These are phyloP conservation scores for Sebastolobus altivelis DNA, from an alignment of 2,797 vertebrate genomes.

Conservation along the genomic window DNA sequence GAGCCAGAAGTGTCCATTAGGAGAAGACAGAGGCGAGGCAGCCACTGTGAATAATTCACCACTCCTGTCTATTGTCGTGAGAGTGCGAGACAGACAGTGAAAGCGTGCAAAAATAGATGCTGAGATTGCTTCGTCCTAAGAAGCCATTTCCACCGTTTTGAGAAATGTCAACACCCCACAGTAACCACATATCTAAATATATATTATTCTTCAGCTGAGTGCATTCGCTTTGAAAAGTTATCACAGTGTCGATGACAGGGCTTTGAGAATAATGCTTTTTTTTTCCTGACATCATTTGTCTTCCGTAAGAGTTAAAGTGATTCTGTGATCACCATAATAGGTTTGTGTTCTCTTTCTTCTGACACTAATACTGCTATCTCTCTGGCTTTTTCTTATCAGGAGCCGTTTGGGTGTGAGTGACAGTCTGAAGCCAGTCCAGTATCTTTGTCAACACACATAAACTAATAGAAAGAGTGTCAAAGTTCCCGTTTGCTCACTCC, in stretches of 20 bases:
- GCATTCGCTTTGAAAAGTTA: not conserved
- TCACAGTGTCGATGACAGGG: not conserved
- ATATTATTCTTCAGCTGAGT: not conserved
- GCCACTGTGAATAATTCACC: conserved; percentile 26
- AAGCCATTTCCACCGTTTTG: conserved; percentile 8
- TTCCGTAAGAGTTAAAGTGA: not conserved
- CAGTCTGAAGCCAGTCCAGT: not conserved
- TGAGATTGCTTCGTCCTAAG: not conserved
- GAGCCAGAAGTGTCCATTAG: not conserved
- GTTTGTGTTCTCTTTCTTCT: not conserved
- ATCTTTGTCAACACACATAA: not conserved
- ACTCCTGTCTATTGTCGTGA: conserved; percentile 17
- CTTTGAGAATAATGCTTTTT: not conserved
- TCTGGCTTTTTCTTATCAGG: not conserved
- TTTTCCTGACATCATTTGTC: not conserved
- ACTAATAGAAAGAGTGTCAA: not conserved
- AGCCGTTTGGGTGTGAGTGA: not conserved
- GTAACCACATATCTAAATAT: not conserved
- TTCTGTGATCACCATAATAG: not conserved
- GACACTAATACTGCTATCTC: not conserved
- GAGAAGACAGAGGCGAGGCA: not conserved
- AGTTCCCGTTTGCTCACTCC: not conserved
- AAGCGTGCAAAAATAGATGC: conserved; percentile 32
- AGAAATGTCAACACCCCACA: conserved; percentile 1
- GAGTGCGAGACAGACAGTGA: conserved; percentile 28